phyloP scores from a whole-genome alignment of 2,113 vertebrate genomes.

The Cervus canadensis region DNA sequence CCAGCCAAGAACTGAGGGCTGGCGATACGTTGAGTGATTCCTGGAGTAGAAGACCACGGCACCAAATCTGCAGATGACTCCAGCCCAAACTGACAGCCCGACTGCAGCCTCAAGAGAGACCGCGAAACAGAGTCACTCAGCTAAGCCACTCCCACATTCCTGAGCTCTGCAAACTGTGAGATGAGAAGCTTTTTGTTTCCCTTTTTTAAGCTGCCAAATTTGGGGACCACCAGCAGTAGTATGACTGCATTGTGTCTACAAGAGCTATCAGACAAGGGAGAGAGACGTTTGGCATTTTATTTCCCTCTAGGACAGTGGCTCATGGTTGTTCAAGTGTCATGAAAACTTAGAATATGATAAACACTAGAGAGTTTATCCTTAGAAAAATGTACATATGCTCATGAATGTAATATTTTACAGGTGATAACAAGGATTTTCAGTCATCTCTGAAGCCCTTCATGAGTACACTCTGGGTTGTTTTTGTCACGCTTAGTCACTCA shows the following conservation, averaged over 20 bases:
- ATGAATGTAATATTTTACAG: background rate
- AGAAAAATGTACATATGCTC: background rate
- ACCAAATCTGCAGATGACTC: background rate
- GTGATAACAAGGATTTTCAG: background rate
- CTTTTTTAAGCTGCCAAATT: background rate
- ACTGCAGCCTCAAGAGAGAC: background rate
- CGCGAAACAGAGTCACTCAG: accelerated
- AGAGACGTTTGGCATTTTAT: background rate
- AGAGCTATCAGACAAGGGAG: background rate
- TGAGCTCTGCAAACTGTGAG: background rate
- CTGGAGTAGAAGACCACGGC: background rate
- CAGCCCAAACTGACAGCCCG: background rate
- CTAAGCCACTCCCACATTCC: background rate
- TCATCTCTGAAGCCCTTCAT: background rate
- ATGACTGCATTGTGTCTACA: background rate
- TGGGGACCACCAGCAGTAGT: background rate
- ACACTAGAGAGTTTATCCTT: background rate
- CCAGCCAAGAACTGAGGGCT: background rate
- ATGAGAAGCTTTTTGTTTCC: background rate
- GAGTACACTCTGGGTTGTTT: background rate
- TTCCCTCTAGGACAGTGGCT: background rate
- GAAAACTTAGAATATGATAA: background rate
- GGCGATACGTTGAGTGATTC: accelerated
- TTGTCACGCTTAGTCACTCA: background rate
- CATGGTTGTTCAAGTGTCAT: background rate